Evolutionary conservation across 2,113 vertebrate genomes (phyloP).

Genomic region (Hemicordylus capensis): DNA sequence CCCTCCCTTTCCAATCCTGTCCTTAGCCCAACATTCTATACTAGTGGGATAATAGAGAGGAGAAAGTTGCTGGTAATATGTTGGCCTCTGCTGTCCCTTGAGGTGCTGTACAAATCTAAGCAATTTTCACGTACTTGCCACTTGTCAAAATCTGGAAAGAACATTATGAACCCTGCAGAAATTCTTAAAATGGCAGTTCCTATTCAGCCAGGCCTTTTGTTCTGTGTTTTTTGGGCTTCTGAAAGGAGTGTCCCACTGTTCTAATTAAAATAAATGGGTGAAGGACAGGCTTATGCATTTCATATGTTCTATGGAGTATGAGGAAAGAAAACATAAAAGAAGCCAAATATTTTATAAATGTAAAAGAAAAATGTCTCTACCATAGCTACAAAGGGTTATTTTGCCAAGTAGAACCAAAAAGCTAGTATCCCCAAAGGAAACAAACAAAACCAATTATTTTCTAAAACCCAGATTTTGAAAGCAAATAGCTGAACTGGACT

Average conservation of each 20-base stretch:
- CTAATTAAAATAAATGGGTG: conserved; percentile 39
- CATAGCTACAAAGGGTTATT: conserved; percentile 5
- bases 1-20: neutral
- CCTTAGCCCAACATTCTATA: neutral
- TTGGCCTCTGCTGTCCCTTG: conserved; percentile 13
- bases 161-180: neutral
- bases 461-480: neutral
- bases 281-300: conserved; percentile 16
- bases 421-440: neutral
- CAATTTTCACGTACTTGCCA: conserved; percentile 6
- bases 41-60: neutral
- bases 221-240: conserved; percentile 19
- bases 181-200: conserved; percentile 6
- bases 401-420: conserved; percentile 30
- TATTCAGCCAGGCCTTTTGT: conserved; percentile 1
- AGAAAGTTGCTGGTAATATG: neutral
- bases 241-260: neutral
- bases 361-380: conserved; percentile 12
- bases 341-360: neutral
- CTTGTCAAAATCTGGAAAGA: neutral
- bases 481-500: neutral
- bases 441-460: neutral
- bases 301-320: neutral
- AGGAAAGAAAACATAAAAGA: conserved; percentile 19
- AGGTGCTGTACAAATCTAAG: neutral